Conservation (phyloP, 2,888 invertebrate species). For the Actias luna region DNA sequence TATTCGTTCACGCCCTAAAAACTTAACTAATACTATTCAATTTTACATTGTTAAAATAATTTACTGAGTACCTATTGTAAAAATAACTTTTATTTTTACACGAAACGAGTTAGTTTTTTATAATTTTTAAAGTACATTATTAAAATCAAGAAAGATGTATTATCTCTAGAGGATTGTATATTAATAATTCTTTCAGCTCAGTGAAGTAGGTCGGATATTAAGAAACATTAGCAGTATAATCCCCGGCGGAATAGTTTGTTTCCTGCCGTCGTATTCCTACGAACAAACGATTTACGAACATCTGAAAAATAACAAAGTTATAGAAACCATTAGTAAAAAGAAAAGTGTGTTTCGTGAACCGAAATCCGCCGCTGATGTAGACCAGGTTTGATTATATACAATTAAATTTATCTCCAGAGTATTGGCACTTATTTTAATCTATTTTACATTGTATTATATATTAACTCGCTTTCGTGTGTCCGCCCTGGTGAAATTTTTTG, state of each 20-base stretch:
- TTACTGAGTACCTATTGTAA: no score
- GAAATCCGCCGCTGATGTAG: conserved; percentile 86
- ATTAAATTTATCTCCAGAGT: no score
- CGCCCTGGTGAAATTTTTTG: no score
- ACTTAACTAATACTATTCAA: no score
- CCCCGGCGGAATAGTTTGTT: conserved; percentile 95
- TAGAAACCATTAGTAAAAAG: conserved; percentile 85
- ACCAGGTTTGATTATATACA: conserved; percentile 78
- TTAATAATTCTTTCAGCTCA: conserved; percentile 79
- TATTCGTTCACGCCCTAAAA: no score
- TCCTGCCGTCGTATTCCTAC: conserved; percentile 96
- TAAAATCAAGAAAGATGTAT: background rate
- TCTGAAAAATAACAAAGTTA: conserved; percentile 81
- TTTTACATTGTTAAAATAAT: no score
- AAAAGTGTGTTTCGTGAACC: conserved; percentile 91
- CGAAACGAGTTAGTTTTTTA: no score
- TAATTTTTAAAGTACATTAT: no score
- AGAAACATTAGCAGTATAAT: conserved; percentile 89
- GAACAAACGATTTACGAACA: conserved; percentile 86
- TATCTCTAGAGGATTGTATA: background rate
- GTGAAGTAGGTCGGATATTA: conserved; percentile 88
- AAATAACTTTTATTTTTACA: no score
- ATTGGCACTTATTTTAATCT: no score
- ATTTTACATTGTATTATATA: no score
- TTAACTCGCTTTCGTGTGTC: no score